phyloP scores from a whole-genome alignment of 2,888 invertebrate genomes.

The Diarsia mendica region DNA sequence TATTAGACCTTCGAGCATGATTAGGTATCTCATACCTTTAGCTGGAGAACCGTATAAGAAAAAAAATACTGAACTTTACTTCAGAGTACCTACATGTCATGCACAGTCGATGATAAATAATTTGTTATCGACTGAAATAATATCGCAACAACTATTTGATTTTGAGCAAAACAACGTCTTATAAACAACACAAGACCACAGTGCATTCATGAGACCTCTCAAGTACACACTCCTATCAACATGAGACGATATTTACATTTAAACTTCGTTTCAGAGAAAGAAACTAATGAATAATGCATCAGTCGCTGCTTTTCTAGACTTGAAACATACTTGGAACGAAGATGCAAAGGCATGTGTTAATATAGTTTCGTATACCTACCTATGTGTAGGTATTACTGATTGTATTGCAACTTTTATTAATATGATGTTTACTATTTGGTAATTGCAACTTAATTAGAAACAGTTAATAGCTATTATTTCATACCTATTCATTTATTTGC shows the following conservation, averaged over 20 bases:
- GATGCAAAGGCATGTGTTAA: constrained; percentile 44
- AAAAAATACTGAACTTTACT: neutral
- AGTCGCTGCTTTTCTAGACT: constrained; percentile 40
- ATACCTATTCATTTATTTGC: no score
- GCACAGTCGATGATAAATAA: no score
- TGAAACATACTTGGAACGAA: constrained; percentile 36
- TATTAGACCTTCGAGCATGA: neutral
- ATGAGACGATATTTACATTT: constrained; percentile 58
- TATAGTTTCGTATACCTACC: constrained; percentile 1
- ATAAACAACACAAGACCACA: constrained; percentile 24
- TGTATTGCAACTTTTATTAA: constrained; percentile 1
- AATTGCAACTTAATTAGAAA: neutral
- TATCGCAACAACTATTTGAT: neutral
- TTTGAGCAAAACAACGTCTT: neutral
- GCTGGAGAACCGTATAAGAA: neutral
- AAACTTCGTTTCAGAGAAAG: constrained; percentile 56
- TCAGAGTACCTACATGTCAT: no score
- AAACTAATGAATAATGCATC: constrained; percentile 58
- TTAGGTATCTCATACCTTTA: neutral
- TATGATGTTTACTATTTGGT: no score
- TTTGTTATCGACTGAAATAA: neutral
- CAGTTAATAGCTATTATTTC: neutral
- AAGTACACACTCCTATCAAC: constrained; percentile 52
- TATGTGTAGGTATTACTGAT: neutral
- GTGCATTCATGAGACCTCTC: constrained; percentile 52